Evolutionary conservation across 2,797 vertebrate genomes (phyloP).

Genomic region (Cyclura pinguis): DNA sequence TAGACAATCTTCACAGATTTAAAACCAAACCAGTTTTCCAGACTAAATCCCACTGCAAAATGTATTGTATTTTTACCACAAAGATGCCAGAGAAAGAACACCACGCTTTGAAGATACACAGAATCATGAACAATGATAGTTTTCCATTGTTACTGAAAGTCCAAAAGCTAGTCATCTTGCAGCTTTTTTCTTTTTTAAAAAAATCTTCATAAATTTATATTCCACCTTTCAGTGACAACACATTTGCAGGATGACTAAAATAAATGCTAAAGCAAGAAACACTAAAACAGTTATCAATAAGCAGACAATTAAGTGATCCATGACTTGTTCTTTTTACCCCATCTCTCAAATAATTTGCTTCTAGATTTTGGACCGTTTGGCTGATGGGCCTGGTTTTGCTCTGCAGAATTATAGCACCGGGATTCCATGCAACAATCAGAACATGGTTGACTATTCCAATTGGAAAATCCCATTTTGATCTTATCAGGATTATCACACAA

Average conservation of each 20-base stretch:
- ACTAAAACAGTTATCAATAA: neutral
- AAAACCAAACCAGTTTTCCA: neutral
- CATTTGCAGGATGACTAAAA: neutral
- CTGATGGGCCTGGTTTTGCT: neutral
- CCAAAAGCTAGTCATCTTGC: neutral
- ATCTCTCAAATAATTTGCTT: neutral
- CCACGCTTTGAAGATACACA: neutral
- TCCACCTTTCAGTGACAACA: neutral
- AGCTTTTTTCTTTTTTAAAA: no score
- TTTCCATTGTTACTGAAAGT: neutral
- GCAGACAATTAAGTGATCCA: neutral
- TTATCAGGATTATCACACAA: constrained; percentile 19
- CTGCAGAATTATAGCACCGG: neutral
- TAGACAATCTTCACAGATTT: neutral
- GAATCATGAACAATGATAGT: neutral
- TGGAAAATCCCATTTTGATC: constrained; percentile 46
- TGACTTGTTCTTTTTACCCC: neutral
- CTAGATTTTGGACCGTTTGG: neutral
- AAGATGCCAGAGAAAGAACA: neutral
- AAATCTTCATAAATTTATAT: neutral
- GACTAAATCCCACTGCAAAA: neutral
- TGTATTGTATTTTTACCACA: neutral
- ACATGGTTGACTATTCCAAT: neutral
- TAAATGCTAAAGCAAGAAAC: neutral
- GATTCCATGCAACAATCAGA: neutral